Percentiles rank a stretch among this genome's conserved stretches.
Conservation (phyloP, 2,113 vertebrate species). For the Tamias sibiricus region DNA sequence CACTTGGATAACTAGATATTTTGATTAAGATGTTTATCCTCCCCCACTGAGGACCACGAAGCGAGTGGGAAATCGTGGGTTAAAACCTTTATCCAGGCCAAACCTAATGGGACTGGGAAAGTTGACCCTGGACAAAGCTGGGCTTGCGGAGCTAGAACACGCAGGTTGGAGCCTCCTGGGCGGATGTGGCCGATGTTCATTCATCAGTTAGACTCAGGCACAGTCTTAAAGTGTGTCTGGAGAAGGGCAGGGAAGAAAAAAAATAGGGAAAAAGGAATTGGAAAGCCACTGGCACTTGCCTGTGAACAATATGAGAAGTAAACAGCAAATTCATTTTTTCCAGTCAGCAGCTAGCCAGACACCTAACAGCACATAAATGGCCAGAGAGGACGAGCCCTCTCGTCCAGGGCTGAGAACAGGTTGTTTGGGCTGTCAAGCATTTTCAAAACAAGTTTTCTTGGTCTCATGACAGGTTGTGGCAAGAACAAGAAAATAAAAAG, state of each 20-base stretch:
- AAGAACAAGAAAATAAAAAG: conserved; percentile 83
- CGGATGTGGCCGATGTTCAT: conserved; percentile 40
- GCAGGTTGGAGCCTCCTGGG: not conserved
- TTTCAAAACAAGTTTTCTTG: conserved; percentile 89
- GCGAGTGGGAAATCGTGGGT: conserved; percentile 41
- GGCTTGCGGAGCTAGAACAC: not conserved
- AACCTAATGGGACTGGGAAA: conserved; percentile 43
- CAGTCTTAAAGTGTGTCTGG: conserved; percentile 41
- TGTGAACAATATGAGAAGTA: conserved; percentile 61
- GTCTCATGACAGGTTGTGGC: conserved; percentile 86
- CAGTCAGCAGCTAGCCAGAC: conserved; percentile 75
- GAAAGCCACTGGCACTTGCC: conserved; percentile 5
- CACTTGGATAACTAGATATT: not conserved
- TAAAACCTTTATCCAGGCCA: not conserved
- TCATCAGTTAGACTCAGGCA: conserved; percentile 41
- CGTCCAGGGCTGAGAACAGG: conserved; percentile 78
- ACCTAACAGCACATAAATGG: conserved; percentile 64
- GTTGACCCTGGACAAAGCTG: conserved; percentile 55
- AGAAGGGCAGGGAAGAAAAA: conserved; percentile 59
- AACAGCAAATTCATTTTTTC: conserved; percentile 67
- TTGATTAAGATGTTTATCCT: not conserved
- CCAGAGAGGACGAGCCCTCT: conserved; percentile 76
- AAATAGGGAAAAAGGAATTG: not conserved
- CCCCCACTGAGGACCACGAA: not conserved
- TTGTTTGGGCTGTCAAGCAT: conserved; percentile 86